A percentile compares a stretch with the other conserved stretches of the same genome.
Conservation (phyloP, 2,113 vertebrate genomes). For the Sminthopsis crassicaudata region DNA sequence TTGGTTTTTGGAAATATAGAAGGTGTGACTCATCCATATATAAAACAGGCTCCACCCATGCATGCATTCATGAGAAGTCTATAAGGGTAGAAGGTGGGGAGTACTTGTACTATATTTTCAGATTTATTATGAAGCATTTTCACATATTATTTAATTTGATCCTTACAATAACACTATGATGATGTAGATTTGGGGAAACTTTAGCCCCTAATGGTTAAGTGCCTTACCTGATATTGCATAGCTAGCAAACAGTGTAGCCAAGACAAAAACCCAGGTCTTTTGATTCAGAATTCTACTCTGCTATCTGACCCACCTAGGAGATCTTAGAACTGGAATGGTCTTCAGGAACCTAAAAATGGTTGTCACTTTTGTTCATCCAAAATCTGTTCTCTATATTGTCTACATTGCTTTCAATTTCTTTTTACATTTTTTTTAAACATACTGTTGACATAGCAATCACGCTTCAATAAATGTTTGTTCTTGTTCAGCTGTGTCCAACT, state of each 20-base stretch:
- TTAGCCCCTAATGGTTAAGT: background rate
- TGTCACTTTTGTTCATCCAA: background rate
- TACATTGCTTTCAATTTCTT: background rate
- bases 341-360: background rate
- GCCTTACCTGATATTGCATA: background rate
- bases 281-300: background rate
- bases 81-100: background rate
- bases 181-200: background rate
- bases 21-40: slow-evolving; percentile 10
- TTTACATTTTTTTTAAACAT: background rate
- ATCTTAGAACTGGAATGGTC: background rate
- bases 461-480: background rate
- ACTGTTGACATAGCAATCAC: background rate
- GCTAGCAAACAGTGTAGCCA: background rate
- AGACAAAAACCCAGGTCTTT: background rate
- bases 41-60: slow-evolving; percentile 30
- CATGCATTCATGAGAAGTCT: background rate
- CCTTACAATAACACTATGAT: slow-evolving; percentile 8
- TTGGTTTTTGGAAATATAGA: background rate
- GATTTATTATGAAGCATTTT: background rate
- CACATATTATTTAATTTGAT: slow-evolving; percentile 10
- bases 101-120: background rate
- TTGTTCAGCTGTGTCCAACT: no score
- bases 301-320: background rate
- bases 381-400: background rate